A percentile compares a stretch with the other conserved stretches of the same genome.
Evolutionary conservation across 2,888 invertebrate species (phyloP).

Genomic region (Melanophora roralis): DNA sequence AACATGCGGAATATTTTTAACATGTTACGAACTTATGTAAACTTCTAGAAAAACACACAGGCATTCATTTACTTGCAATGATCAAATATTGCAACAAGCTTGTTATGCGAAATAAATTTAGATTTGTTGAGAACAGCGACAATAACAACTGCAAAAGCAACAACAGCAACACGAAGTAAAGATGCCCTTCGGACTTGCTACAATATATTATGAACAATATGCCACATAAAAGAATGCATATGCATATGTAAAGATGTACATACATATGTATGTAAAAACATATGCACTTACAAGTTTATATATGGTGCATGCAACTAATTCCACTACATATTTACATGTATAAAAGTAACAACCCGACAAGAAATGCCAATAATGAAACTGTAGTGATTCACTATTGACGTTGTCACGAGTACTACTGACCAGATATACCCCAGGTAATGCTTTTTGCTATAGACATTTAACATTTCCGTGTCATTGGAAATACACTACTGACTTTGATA

Average conservation of each 20-base stretch:
- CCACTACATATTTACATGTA: too few relatives aligned
- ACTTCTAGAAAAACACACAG: conserved; percentile 35
- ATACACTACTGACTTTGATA: too few relatives aligned
- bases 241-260: neutral
- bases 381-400: too few relatives aligned
- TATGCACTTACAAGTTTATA: neutral
- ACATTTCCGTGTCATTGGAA: too few relatives aligned
- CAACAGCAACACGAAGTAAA: conserved; percentile 11
- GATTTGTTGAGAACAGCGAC: conserved; percentile 50
- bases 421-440: too few relatives aligned
- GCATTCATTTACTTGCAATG: conserved; percentile 1
- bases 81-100: conserved; percentile 46
- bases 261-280: neutral
- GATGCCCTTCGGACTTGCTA: conserved; percentile 55
- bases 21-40: conserved; percentile 53
- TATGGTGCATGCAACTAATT: conserved; percentile 38
- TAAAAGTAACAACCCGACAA: too few relatives aligned
- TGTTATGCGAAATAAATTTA: conserved; percentile 59
- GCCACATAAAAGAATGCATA: neutral
- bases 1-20: conserved; percentile 53
- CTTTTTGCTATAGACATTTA: too few relatives aligned
- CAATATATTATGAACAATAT: conserved; percentile 37
- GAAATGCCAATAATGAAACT: too few relatives aligned
- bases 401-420: too few relatives aligned
- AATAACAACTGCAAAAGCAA: conserved; percentile 1